Base-by-base conservation (phyloP, 2,888 invertebrate genomes). In the Lasioglossum marginatum region DNA sequence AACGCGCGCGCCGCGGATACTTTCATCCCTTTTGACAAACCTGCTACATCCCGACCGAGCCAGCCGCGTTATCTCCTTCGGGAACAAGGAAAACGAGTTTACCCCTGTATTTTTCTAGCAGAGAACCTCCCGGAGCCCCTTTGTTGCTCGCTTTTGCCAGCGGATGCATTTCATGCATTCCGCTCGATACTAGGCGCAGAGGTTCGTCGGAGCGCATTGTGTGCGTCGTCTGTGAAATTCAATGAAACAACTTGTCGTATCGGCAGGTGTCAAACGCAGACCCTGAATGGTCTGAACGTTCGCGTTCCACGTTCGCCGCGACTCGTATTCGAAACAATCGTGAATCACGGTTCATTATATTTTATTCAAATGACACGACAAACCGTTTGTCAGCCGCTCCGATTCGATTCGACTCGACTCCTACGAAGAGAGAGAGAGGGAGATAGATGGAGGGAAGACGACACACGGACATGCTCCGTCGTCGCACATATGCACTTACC, bases 41-140 rank as follows among this genome's bases (percentile, higher is more conserved):
- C 43, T 45, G 43, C 31, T 66, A 52, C 23, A 45, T 72, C 81
- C 85, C 74, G 85, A 81, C 73, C 8, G 19, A 1, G 78, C 79
- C 66, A 45, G 19, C 66, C 66, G 37, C 48, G 78, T 48, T 82
- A 87, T 86, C 85, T 86, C 88, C 75, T 72, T 88, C 89, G 89
- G 89, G 90, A 92, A 89, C 88, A 75, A 76, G 84, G 87, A 83
- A 92, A 90, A 92, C 87, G 88, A 91, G 85, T 92, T 91, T 90
- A 91, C 88, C 79, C 91, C 76, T 81, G 81, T 80, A 83, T 73
- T 79, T 86, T 87, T 86, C 75, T 85, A 83, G 87, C 85, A 83
- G 82, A 89, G 85, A 23, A 77, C 40, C 73, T 16, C 19, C 60
- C 27, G n/a, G 40, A n/a, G 57, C 40, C 79, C 70, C 82, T 82